Conservation (phyloP, 2,888 invertebrate species). For the Gastrophysa polygoni region DNA sequence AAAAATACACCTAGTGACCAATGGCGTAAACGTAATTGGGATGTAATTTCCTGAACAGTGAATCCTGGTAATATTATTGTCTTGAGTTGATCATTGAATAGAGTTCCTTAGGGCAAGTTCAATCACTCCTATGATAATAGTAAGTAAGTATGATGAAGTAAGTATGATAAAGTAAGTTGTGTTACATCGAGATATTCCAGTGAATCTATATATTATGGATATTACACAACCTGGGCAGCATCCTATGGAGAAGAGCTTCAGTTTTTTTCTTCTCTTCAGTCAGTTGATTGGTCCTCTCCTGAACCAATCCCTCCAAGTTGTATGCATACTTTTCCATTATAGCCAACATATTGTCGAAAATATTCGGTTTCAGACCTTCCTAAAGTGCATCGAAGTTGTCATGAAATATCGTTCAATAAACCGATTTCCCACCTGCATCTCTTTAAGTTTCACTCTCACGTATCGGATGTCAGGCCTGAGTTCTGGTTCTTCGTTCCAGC, state of each 20-base stretch:
- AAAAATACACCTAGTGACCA: no score
- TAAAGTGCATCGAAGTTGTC: not conserved
- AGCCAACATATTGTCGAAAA: slow-evolving; percentile 87
- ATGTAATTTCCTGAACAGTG: no score
- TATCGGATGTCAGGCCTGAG: slow-evolving; percentile 78
- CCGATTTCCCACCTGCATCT: slow-evolving; percentile 67
- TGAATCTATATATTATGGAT: no score
- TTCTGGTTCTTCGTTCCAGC: slow-evolving; percentile 85
- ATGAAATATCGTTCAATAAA: not conserved
- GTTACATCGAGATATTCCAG: no score
- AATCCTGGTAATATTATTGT: no score
- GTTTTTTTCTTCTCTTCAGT: slow-evolving; percentile 85
- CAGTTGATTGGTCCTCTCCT: slow-evolving; percentile 80
- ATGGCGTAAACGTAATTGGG: no score
- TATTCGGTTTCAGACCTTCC: slow-evolving; percentile 76
- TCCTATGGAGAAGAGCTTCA: slow-evolving; percentile 80
- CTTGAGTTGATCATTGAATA: no score
- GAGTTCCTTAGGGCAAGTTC: no score
- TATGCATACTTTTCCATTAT: slow-evolving; percentile 93
- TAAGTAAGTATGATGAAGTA: no score
- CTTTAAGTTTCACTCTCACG: slow-evolving; percentile 77
- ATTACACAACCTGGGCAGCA: slow-evolving; percentile 77
- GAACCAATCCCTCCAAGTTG: slow-evolving; percentile 82
- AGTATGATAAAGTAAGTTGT: slow-evolving; percentile 7
- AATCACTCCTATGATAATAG: no score